Conservation (phyloP, 2,888 invertebrate genomes). For the Mimas tiliae region DNA sequence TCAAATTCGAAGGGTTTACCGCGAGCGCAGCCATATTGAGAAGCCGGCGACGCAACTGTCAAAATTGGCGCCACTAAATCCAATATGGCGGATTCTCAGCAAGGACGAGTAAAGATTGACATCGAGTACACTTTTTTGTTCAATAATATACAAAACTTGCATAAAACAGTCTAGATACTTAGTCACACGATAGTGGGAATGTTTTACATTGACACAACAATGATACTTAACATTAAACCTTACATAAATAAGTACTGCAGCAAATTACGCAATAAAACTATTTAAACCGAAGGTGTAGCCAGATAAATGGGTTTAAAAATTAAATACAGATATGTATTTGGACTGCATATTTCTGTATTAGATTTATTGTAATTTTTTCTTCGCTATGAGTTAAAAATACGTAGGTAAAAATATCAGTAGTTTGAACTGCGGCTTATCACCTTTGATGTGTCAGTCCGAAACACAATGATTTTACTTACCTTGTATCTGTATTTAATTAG, state of each 20-base stretch:
- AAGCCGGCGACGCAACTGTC: too few relatives aligned
- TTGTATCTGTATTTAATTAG: conserved; percentile 7
- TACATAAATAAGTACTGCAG: conserved; percentile 20
- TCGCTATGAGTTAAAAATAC: background rate
- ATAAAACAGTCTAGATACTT: conserved; percentile 30
- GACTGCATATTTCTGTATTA: conserved; percentile 8
- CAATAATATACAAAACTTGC: conserved; percentile 17
- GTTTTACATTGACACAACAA: conserved; percentile 26
- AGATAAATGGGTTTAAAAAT: conserved; percentile 1
- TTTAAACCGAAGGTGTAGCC: background rate
- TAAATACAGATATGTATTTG: conserved; percentile 2
- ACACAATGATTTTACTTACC: background rate
- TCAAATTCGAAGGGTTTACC: background rate
- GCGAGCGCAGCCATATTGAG: background rate
- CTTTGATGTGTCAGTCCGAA: conserved; percentile 2
- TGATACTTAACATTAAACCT: conserved; percentile 23
- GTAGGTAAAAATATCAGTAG: conserved; percentile 1
- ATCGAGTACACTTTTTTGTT: conserved; percentile 19
- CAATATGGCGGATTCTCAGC: background rate
- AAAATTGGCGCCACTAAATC: background rate
- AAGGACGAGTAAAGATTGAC: background rate
- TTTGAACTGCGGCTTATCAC: conserved; percentile 16
- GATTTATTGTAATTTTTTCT: background rate
- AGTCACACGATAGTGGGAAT: conserved; percentile 29
- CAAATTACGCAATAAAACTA: conserved; percentile 7